These are phyloP conservation scores for Onthophagus taurus DNA, from an alignment of 1,140 invertebrate genomes.

Conservation along the genomic window DNA sequence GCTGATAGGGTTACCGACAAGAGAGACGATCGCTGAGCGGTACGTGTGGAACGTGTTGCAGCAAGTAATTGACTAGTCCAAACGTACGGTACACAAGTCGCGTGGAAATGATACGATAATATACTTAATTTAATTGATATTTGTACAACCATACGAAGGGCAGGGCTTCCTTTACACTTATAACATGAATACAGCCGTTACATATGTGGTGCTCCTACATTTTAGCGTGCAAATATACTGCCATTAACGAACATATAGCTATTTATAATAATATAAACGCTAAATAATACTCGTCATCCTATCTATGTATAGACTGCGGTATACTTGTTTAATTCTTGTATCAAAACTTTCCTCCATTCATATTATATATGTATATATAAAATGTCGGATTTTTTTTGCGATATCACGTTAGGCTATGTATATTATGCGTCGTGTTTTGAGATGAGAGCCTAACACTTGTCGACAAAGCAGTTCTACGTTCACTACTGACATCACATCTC, in stretches of 20 bases:
- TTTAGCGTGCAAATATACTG: slow-evolving; percentile 29
- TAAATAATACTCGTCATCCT: slow-evolving; percentile 26
- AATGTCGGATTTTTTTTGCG: slow-evolving; percentile 26
- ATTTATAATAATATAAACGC: slow-evolving; percentile 22
- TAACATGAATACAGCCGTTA: slow-evolving; percentile 28
- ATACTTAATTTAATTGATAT: slow-evolving; percentile 18
- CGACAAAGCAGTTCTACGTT: slow-evolving; percentile 16
- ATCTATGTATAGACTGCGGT: slow-evolving; percentile 21
- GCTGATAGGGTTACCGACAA: too few relatives aligned
- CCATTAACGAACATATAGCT: slow-evolving; percentile 24
- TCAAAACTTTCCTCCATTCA: slow-evolving; percentile 31
- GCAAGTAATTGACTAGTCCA: too few relatives aligned
- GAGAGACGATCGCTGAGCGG: too few relatives aligned
- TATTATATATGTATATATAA: slow-evolving; percentile 27
- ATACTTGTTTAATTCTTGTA: slow-evolving; percentile 33
- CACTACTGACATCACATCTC: slow-evolving; percentile 24
- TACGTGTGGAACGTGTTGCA: too few relatives aligned
- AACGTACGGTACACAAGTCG: too few relatives aligned
- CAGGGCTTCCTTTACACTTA: slow-evolving; percentile 24
- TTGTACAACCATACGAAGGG: slow-evolving; percentile 22
- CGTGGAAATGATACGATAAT: slow-evolving; percentile 16
- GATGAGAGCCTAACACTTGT: too few relatives aligned
- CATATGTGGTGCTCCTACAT: slow-evolving; percentile 27
- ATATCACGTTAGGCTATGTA: slow-evolving; percentile 30
- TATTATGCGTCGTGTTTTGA: slow-evolving; percentile 21